phyloP scores from a whole-genome alignment of 2,113 vertebrate genomes.

The Aix galericulata region DNA sequence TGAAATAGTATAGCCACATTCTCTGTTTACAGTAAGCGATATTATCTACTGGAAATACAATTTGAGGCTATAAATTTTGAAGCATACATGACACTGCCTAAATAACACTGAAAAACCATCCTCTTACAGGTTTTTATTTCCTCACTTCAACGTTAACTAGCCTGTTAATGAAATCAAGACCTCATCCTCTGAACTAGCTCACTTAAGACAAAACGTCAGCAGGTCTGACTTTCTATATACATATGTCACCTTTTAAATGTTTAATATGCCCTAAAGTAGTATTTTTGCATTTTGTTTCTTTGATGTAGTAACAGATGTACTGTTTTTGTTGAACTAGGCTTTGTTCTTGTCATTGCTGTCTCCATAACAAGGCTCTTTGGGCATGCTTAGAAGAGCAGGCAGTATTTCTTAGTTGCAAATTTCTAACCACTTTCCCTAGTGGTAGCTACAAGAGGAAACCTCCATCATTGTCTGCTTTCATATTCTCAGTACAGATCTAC shows the following conservation, averaged over 20 bases:
- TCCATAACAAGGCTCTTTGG: slow-evolving; percentile 33
- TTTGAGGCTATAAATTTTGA: neutral
- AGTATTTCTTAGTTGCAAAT: slow-evolving; percentile 45
- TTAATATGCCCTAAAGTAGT: slow-evolving; percentile 69
- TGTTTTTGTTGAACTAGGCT: slow-evolving; percentile 21
- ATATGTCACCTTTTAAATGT: slow-evolving; percentile 68
- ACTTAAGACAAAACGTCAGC: slow-evolving; percentile 58
- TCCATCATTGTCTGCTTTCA: slow-evolving; percentile 3
- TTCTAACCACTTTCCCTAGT: slow-evolving; percentile 41
- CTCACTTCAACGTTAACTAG: slow-evolving; percentile 7
- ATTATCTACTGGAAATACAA: neutral
- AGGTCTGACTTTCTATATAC: slow-evolving; percentile 51
- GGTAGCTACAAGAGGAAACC: neutral
- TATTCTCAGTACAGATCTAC: slow-evolving; percentile 12
- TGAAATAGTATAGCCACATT: neutral
- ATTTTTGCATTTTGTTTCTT: slow-evolving; percentile 69
- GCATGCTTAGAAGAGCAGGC: neutral
- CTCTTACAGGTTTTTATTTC: neutral
- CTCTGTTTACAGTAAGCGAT: neutral
- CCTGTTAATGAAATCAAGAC: slow-evolving; percentile 33
- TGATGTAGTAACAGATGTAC: slow-evolving; percentile 69
- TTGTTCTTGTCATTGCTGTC: slow-evolving; percentile 7
- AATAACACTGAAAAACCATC: neutral
- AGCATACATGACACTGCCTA: neutral
- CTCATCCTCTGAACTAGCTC: slow-evolving; percentile 14